Conservation (phyloP, 2,888 invertebrate genomes). For the Mythimna ferrago region DNA sequence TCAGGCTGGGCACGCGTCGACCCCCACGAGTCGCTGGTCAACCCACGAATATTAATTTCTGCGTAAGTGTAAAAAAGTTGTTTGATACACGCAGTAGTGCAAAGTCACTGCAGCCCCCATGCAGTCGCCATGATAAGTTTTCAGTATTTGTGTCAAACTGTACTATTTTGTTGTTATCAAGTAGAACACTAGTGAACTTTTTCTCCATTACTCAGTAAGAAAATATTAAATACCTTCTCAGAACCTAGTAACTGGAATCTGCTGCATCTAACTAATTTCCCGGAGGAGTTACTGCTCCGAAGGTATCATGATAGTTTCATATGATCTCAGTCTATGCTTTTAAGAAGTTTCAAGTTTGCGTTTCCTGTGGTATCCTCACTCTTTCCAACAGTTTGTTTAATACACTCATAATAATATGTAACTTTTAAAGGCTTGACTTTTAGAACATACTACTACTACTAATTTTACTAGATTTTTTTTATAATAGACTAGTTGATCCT, state of each 20-base stretch:
- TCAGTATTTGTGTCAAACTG: no score
- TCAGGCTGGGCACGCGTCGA: no score
- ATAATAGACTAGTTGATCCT: no score
- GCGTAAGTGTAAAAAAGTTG: no score
- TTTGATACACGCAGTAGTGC: no score
- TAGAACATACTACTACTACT: no score
- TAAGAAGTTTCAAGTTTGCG: not conserved
- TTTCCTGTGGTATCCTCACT: not conserved
- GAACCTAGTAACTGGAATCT: not conserved
- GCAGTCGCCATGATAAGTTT: no score
- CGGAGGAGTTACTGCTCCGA: not conserved
- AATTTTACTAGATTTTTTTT: not conserved
- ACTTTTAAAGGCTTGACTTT: not conserved
- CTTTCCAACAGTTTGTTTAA: not conserved
- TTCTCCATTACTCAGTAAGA: not conserved
- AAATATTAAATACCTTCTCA: not conserved
- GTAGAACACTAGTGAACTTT: not conserved
- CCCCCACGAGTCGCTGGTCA: no score
- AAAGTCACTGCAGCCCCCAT: no score
- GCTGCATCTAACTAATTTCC: conserved; percentile 9
- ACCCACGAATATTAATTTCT: no score
- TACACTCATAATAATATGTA: not conserved
- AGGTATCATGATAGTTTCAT: not conserved
- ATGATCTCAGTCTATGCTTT: not conserved
- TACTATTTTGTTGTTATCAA: not conserved